Evolutionary conservation across 2,113 vertebrate species (phyloP).

Genomic region (Noturus placidus): DNA sequence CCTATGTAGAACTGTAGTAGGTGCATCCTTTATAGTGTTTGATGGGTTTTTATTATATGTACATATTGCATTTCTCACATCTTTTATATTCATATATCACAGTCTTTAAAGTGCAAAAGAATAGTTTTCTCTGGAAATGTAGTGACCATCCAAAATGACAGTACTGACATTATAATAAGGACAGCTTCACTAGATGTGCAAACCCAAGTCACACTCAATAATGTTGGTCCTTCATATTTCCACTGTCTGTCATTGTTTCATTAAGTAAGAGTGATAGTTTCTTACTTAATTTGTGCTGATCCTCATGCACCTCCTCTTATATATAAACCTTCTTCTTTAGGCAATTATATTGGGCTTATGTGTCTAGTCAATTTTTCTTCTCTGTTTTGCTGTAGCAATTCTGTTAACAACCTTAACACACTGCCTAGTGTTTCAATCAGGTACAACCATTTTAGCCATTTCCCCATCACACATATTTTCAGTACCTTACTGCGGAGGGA

Average conservation of each 20-base stretch:
- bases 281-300: background rate
- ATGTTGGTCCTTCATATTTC: background rate
- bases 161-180: background rate
- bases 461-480: background rate
- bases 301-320: background rate
- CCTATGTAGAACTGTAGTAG: slow-evolving; percentile 2
- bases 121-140: slow-evolving; percentile 8
- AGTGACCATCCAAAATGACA: slow-evolving; percentile 23
- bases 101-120: slow-evolving; percentile 43
- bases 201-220: background rate
- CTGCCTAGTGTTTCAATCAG: slow-evolving; percentile 8
- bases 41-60: background rate
- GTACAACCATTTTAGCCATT: background rate
- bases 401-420: background rate
- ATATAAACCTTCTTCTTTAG: background rate
- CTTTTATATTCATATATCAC: slow-evolving; percentile 26
- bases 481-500: slow-evolving; percentile 1
- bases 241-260: background rate
- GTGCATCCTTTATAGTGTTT: slow-evolving; percentile 21
- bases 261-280: background rate
- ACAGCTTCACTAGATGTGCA: background rate
- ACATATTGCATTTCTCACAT: background rate
- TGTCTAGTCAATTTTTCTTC: background rate
- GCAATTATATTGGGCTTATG: background rate
- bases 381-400: background rate